Evolutionary conservation across 2,113 vertebrate genomes (phyloP).

Genomic region (Alligator mississippiensis): DNA sequence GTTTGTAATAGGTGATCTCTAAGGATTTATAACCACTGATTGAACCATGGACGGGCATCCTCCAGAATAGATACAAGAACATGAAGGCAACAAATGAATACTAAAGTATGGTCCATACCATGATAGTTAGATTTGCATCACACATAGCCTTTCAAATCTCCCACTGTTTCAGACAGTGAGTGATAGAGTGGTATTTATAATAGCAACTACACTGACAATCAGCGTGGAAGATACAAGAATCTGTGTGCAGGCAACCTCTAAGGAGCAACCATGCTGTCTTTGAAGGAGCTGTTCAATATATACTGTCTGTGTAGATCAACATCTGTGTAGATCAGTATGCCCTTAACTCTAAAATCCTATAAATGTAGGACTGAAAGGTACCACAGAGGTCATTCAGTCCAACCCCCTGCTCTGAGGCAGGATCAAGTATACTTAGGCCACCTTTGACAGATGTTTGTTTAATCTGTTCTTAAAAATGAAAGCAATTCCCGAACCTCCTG

Average conservation of each 20-base stretch:
- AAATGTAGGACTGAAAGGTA: background rate
- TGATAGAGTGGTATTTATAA: background rate
- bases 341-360: background rate
- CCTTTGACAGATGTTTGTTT: background rate
- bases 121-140: background rate
- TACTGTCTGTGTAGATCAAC: background rate
- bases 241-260: background rate
- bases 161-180: background rate
- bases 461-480: background rate
- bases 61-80: background rate
- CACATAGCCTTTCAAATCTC: background rate
- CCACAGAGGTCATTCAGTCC: background rate
- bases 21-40: background rate
- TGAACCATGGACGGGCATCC: fast-evolving
- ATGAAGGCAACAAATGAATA: background rate
- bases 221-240: background rate
- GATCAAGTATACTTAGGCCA: background rate
- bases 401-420: background rate
- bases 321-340: background rate
- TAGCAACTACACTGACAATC: background rate
- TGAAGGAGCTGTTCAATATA: background rate
- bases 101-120: background rate
- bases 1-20: background rate
- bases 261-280: background rate
- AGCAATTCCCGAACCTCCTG: background rate